These are phyloP conservation scores for Lumbricus terrestris DNA, from an alignment of 2,888 invertebrate species.

Conservation along the genomic window DNA sequence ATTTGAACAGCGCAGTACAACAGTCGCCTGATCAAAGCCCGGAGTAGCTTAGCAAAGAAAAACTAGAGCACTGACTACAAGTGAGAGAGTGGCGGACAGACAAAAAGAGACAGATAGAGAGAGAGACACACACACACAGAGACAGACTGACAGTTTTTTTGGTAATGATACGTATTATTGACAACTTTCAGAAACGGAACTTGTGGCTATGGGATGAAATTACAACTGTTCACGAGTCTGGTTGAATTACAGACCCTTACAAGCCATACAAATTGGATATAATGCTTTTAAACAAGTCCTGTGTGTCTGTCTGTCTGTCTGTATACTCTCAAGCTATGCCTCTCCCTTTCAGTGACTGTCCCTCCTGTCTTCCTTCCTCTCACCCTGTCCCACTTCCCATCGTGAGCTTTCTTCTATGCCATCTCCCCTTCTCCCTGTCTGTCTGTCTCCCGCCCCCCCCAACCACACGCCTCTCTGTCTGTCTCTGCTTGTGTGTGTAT, in stretches of 20 bases:
- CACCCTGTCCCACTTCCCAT: neutral
- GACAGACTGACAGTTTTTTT: neutral
- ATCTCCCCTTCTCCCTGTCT: neutral
- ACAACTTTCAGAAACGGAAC: neutral
- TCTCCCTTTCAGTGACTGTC: too few relatives aligned
- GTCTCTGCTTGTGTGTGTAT: neutral
- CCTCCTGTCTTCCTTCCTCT: too few relatives aligned
- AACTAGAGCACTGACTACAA: neutral
- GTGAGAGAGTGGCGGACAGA: neutral
- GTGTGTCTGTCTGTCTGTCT: neutral
- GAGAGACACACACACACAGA: neutral
- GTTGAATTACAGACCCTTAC: neutral
- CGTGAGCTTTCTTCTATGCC: neutral
- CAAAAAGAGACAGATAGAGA: neutral
- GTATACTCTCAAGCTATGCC: too few relatives aligned
- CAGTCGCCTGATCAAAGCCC: neutral
- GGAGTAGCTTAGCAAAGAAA: neutral
- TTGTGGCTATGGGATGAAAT: neutral
- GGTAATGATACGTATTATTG: neutral
- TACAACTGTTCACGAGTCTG: neutral
- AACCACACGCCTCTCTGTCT: neutral
- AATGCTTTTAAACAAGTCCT: neutral
- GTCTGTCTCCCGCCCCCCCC: neutral
- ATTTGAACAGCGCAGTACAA: neutral
- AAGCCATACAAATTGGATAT: neutral